A percentile compares a stretch with the other conserved stretches of the same genome.
phyloP scores from a whole-genome alignment of 2,797 vertebrate species.

The Periophthalmus magnuspinnatus region DNA sequence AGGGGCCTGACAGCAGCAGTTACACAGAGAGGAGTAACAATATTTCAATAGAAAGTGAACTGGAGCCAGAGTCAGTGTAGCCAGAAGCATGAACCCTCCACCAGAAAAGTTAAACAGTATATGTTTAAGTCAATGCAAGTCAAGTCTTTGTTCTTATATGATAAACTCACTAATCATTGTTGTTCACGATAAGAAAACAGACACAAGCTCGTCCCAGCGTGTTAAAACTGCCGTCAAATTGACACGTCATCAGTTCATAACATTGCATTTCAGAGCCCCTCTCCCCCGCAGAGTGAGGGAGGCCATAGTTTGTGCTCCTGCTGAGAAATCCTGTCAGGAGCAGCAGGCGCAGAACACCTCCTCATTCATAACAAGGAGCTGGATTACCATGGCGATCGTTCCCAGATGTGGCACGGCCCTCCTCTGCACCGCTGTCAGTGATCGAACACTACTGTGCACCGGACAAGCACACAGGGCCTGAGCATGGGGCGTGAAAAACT shows the following conservation, averaged over 20 bases:
- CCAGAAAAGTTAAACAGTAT: too few relatives aligned
- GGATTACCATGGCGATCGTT: slow-evolving; percentile 81
- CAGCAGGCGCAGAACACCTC: slow-evolving; percentile 66
- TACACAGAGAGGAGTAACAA: too few relatives aligned
- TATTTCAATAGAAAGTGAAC: too few relatives aligned
- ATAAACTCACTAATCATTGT: background rate
- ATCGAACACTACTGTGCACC: slow-evolving; percentile 73
- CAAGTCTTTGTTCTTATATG: background rate
- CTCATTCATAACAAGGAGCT: slow-evolving; percentile 72
- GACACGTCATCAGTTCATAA: slow-evolving; percentile 24
- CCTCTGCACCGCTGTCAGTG: slow-evolving; percentile 73
- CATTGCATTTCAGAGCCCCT: slow-evolving; percentile 21
- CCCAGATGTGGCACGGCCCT: slow-evolving; percentile 82
- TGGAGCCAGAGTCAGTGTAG: too few relatives aligned
- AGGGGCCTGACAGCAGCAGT: too few relatives aligned
- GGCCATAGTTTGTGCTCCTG: slow-evolving; percentile 47
- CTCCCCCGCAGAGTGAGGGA: slow-evolving; percentile 32
- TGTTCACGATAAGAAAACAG: background rate
- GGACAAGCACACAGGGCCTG: slow-evolving; percentile 42
- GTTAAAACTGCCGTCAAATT: slow-evolving; percentile 17
- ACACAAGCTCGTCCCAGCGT: background rate
- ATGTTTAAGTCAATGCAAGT: too few relatives aligned
- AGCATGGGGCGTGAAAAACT: too few relatives aligned
- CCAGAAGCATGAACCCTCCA: too few relatives aligned
- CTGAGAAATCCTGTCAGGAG: slow-evolving; percentile 64